Conservation (phyloP, 92 coral and sea anemone genomes). For the Anthopleura xanthogrammica region DNA sequence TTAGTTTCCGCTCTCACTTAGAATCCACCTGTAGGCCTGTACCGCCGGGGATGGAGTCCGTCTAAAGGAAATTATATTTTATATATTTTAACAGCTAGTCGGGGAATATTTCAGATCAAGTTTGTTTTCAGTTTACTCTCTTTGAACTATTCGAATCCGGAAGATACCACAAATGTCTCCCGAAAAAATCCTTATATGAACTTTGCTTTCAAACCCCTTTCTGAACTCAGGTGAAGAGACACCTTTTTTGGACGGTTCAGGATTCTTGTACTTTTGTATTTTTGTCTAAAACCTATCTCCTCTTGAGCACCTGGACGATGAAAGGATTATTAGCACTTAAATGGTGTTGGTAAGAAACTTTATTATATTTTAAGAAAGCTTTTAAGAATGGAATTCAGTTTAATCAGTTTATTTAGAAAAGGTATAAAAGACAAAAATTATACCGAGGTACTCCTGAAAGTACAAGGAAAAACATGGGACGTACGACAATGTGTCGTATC, state of each 20-base stretch:
- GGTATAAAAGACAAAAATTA: background rate
- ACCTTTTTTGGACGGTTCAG: background rate
- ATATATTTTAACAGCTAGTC: background rate
- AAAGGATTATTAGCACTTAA: background rate
- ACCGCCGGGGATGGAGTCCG: background rate
- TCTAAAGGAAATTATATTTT: background rate
- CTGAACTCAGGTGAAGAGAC: background rate
- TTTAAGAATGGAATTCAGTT: slow-evolving; percentile 3
- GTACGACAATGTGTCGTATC: background rate
- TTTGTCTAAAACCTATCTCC: background rate
- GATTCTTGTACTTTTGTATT: background rate
- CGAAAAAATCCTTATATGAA: background rate
- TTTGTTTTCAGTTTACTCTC: background rate
- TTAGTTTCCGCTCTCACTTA: slow-evolving; percentile 8
- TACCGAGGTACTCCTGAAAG: background rate
- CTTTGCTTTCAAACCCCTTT: background rate
- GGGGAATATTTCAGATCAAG: background rate
- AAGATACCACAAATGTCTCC: background rate
- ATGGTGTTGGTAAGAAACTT: background rate
- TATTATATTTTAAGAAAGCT: background rate
- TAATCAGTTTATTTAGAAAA: background rate
- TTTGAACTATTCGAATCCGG: background rate
- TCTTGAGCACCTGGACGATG: background rate
- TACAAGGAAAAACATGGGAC: background rate
- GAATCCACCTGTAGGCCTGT: background rate